Evolutionary conservation across 2,797 vertebrate species (phyloP).

Genomic region (Microcaecilia unicolor): DNA sequence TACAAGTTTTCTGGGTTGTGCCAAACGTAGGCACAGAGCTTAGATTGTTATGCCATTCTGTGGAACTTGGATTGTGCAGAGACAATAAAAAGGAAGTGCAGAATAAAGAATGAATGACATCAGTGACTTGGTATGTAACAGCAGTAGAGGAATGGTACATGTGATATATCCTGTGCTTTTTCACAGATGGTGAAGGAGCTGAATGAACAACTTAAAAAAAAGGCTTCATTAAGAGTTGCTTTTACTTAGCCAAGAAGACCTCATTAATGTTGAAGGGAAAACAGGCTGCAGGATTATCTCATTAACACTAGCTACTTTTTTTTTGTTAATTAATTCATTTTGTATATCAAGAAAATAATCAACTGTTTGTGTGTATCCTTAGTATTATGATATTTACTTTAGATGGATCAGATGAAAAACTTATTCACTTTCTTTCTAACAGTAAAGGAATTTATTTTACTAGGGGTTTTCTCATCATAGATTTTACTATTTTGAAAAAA

Average conservation of each 20-base stretch:
- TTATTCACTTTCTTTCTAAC: too few species aligned
- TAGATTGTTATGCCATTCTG: conserved; percentile 17
- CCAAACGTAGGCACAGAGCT: conserved; percentile 26
- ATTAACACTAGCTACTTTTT: neutral
- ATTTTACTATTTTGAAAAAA: too few species aligned
- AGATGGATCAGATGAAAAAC: too few species aligned
- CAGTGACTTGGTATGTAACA: conserved; percentile 38
- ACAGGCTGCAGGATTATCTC: neutral
- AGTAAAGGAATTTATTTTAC: too few species aligned
- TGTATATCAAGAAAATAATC: too few species aligned
- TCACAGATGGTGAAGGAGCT: conserved; percentile 53
- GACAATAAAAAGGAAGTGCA: neutral
- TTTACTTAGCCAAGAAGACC: conserved; percentile 40
- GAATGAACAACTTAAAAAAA: conserved; percentile 43
- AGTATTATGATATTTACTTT: too few species aligned
- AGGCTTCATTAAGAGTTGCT: conserved; percentile 45
- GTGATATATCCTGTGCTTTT: conserved; percentile 44
- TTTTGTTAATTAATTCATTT: too few species aligned
- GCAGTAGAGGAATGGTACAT: conserved; percentile 20
- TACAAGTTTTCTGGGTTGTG: conserved; percentile 27
- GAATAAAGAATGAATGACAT: conserved; percentile 20
- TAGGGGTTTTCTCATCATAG: too few species aligned
- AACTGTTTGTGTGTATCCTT: too few species aligned
- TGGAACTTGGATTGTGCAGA: conserved; percentile 21
- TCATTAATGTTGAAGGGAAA: conserved; percentile 28